Percentiles rank a stretch among this genome's conserved stretches.
Conservation (phyloP, 2,888 invertebrate species). For the Drosophila yooni region DNA sequence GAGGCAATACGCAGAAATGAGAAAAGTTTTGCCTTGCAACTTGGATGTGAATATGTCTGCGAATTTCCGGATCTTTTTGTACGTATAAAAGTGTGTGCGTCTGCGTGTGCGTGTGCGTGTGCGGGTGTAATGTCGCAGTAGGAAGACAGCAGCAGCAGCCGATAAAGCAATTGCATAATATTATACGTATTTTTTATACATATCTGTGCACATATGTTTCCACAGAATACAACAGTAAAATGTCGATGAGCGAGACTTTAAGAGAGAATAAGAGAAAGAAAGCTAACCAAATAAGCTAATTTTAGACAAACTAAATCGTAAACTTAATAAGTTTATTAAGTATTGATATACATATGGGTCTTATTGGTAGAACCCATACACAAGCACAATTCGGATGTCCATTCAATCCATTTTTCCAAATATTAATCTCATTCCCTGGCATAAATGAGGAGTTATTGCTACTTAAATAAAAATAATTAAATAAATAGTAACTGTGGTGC, state of each 20-base stretch:
- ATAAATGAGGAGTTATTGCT: background rate
- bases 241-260: background rate
- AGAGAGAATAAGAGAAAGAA: background rate
- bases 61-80: constrained; percentile 35
- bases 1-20: constrained; percentile 54
- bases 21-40: constrained; percentile 60
- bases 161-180: constrained; percentile 2
- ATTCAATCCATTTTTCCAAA: background rate
- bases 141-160: background rate
- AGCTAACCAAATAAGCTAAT: background rate
- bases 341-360: background rate
- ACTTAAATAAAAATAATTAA: background rate
- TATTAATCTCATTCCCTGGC: background rate
- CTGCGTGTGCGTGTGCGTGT: background rate
- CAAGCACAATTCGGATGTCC: background rate
- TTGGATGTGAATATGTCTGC: constrained; percentile 29
- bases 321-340: background rate
- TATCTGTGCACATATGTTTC: background rate
- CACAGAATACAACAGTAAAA: background rate
- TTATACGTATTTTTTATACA: background rate
- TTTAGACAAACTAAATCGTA: background rate
- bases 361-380: background rate
- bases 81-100: background rate
- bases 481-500: background rate
- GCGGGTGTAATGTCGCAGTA: background rate